phyloP scores from a whole-genome alignment of 2,888 invertebrate genomes.

The Pollenia griseotomentosa region DNA sequence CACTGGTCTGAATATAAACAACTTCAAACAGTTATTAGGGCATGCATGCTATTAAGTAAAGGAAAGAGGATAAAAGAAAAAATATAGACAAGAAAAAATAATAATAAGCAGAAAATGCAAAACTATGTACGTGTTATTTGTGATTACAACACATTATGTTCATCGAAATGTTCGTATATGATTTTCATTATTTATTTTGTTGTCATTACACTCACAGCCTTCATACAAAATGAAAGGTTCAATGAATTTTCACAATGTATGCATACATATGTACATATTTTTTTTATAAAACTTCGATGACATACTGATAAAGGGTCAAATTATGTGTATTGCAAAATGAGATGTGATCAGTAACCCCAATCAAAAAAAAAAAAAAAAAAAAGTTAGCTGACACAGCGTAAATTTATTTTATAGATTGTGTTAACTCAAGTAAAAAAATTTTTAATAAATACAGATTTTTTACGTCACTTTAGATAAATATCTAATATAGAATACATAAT shows the following conservation, averaged over 20 bases:
- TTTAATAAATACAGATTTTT: background rate
- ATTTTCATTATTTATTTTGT: slow-evolving; percentile 15
- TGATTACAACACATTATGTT: slow-evolving; percentile 2
- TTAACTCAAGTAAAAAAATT: background rate
- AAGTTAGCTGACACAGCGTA: background rate
- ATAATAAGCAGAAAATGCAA: slow-evolving; percentile 20
- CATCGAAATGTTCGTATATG: background rate
- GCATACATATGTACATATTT: background rate
- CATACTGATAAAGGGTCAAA: slow-evolving; percentile 6
- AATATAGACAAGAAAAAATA: slow-evolving; percentile 13
- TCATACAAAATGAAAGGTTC: background rate
- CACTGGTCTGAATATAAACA: slow-evolving; percentile 52
- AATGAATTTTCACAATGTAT: slow-evolving; percentile 3
- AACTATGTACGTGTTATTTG: background rate
- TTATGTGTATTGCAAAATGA: background rate
- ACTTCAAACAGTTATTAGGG: slow-evolving; percentile 60
- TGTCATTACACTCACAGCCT: background rate
- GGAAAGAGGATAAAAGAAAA: background rate
- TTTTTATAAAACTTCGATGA: background rate
- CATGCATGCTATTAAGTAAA: slow-evolving; percentile 48
- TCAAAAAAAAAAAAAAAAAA: background rate
- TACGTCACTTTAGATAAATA: too few relatives aligned
- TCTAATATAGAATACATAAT: too few relatives aligned
- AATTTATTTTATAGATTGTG: background rate
- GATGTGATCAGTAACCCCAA: background rate